phyloP scores from a whole-genome alignment of 2,888 invertebrate genomes.

The Papilio elwesi region DNA sequence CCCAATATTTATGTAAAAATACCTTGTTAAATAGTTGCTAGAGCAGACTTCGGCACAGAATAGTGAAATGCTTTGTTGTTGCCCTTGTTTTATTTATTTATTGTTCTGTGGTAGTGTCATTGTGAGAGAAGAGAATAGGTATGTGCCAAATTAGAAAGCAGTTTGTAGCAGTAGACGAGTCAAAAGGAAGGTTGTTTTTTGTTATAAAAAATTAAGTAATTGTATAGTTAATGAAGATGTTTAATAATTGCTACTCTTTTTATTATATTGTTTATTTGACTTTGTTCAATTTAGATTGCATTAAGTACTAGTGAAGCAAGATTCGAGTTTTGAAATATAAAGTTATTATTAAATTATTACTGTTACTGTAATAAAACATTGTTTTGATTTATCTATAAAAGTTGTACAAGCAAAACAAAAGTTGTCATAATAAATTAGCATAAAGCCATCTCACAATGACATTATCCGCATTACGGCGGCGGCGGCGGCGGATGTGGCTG shows the following conservation, averaged over 20 bases:
- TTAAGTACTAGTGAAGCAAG: too few relatives aligned
- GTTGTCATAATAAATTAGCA: slow-evolving; percentile 1
- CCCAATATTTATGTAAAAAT: slow-evolving; percentile 8
- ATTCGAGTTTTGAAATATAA: too few relatives aligned
- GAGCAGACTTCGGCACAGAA: slow-evolving; percentile 2
- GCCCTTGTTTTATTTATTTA: slow-evolving; percentile 5
- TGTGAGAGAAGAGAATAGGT: slow-evolving; percentile 29
- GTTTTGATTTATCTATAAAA: too few relatives aligned
- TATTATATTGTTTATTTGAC: too few relatives aligned
- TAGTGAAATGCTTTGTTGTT: slow-evolving; percentile 1
- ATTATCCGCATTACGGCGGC: slow-evolving; percentile 42
- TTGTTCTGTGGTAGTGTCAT: slow-evolving; percentile 32
- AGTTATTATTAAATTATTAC: too few relatives aligned
- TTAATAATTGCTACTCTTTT: too few relatives aligned
- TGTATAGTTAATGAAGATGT: background rate
- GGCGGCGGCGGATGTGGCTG: too few relatives aligned
- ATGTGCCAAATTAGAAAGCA: slow-evolving; percentile 39
- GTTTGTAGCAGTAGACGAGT: background rate
- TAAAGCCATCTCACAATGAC: slow-evolving; percentile 54
- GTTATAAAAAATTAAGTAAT: background rate
- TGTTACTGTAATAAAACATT: too few relatives aligned
- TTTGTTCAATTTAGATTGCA: too few relatives aligned
- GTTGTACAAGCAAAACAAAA: background rate
- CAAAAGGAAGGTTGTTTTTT: background rate
- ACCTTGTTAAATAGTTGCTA: slow-evolving; percentile 31